phyloP scores from a whole-genome alignment of 2,797 vertebrate species.

The Natrix natrix region DNA sequence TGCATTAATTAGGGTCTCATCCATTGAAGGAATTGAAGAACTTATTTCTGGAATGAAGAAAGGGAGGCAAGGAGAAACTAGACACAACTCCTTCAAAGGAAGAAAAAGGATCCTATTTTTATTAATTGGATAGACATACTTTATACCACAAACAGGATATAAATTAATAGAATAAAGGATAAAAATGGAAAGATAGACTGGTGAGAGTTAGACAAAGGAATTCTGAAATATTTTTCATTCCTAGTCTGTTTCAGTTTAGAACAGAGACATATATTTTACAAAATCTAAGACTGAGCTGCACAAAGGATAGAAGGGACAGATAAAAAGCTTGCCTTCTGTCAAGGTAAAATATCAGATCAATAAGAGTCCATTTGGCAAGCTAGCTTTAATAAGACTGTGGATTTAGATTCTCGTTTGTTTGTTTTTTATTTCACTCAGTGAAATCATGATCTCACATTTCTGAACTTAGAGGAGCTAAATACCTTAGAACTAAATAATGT shows the following conservation, averaged over 20 bases:
- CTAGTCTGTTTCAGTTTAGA: neutral
- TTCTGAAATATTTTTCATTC: neutral
- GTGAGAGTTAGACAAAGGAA: neutral
- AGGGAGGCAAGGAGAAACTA: neutral
- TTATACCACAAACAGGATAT: neutral
- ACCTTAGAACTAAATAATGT: neutral
- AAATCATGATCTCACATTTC: neutral
- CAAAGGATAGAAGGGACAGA: neutral
- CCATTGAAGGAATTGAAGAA: neutral
- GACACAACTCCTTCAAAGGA: neutral
- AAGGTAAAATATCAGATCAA: constrained; percentile 5
- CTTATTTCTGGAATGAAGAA: neutral
- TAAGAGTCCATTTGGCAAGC: constrained; percentile 14
- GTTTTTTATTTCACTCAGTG: neutral
- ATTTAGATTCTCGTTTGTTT: neutral
- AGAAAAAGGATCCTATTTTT: neutral
- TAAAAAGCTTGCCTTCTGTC: constrained; percentile 11
- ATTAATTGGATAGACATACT: neutral
- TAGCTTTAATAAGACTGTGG: neutral
- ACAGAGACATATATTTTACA: neutral
- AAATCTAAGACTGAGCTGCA: neutral
- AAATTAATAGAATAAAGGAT: neutral
- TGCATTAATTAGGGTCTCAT: neutral
- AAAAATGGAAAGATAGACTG: neutral
- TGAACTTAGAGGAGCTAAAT: neutral